phyloP scores from a whole-genome alignment of 2,888 invertebrate genomes.

The Amphipyra berbera region DNA sequence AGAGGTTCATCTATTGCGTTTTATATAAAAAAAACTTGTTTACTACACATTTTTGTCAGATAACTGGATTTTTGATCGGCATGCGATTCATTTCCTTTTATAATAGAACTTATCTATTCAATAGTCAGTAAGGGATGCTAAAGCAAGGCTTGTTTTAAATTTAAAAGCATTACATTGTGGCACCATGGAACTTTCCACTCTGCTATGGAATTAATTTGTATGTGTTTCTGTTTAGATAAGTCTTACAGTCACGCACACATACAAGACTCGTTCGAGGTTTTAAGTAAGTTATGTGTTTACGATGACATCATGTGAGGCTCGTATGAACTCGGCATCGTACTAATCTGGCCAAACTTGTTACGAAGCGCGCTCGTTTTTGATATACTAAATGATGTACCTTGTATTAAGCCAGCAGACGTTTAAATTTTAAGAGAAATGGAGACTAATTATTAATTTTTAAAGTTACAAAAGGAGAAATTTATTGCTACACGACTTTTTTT shows the following conservation, averaged over 20 bases:
- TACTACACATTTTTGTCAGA: conserved; percentile 47
- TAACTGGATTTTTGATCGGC: conserved; percentile 63
- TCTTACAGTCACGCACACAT: conserved; percentile 55
- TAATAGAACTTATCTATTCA: conserved; percentile 60
- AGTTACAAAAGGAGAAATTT: neutral
- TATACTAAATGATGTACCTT: conserved; percentile 44
- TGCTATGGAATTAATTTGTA: conserved; percentile 60
- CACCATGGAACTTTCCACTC: conserved; percentile 73
- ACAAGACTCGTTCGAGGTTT: conserved; percentile 46
- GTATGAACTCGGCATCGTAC: conserved; percentile 51
- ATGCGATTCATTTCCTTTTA: conserved; percentile 67
- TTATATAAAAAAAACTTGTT: conserved; percentile 64
- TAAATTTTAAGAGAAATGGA: conserved; percentile 7
- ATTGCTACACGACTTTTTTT: neutral
- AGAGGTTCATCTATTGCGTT: conserved; percentile 49
- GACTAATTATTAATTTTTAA: conserved; percentile 9
- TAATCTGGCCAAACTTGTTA: conserved; percentile 75
- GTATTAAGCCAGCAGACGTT: conserved; percentile 9
- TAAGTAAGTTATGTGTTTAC: conserved; percentile 61
- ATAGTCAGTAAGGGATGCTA: conserved; percentile 64
- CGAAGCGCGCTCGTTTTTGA: conserved; percentile 52
- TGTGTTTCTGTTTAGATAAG: conserved; percentile 60
- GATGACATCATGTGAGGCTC: conserved; percentile 73
- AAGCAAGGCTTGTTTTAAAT: conserved; percentile 66
- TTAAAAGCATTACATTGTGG: conserved; percentile 57